Evolutionary conservation across 2,797 vertebrate species (phyloP), one percentile per base, ranked within the genome.

Genomic region (Pipistrellus pipistrellus): DNA sequence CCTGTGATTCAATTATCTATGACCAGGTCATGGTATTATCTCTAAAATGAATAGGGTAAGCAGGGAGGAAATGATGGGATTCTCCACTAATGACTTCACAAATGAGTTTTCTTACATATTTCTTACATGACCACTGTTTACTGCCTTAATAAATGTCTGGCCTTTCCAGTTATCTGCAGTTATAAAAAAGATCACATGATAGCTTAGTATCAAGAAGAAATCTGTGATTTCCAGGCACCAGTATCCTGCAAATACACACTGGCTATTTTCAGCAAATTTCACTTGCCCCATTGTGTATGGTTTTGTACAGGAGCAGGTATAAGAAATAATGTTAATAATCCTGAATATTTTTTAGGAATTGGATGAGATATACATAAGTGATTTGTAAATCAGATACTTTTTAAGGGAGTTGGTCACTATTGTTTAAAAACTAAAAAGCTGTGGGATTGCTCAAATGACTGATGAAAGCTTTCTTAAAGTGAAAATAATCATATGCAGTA

Each of bases 391-490:
- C 30, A 82, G 32, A 83, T 46, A 48, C 11, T 27, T 73, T 83
- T 78, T 73, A 86, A 77, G 44, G 20, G 4, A 69, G 86, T 73
- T 6, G 6, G 9, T 85, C 23, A 57, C 10, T 62, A 41, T 38
- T n/a, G 35, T 38, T 76, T 72, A 75, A 64, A 53, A 57, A 81
- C 30, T 84, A 76, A 90, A 94, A 95, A 46, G 23, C 4, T 51
- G 75, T 25, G 48, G 27, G 8, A 38, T 51, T 66, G 8, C n/a
- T 83, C 48, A 75, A 78, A 83, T 48, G 10, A 80, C 6, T 25
- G 53, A 78, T 83, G 48, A 62, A 44, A 92, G 15, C 73, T 48
- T 11, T 27, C 35, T 88, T 73, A 84, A 32, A 84, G 21, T 59
- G 27, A 81, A 86, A 77, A 88, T 27, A 68, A 44, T 27, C 11